phyloP scores from a whole-genome alignment of 2,113 vertebrate species.

The Pimephales promelas region DNA sequence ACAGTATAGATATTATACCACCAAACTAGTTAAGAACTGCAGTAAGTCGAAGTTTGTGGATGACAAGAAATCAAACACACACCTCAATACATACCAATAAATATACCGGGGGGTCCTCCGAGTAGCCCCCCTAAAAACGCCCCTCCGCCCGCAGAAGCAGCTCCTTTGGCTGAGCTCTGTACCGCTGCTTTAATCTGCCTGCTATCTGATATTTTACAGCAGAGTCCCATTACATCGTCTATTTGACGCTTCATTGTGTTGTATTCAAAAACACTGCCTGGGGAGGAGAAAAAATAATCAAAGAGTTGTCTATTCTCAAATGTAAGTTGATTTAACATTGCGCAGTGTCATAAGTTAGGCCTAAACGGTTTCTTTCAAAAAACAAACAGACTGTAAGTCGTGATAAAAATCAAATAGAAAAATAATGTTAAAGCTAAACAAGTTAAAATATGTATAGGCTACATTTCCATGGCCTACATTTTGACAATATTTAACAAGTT shows the following conservation, averaged over 20 bases:
- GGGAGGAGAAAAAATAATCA: neutral
- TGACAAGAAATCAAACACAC: neutral
- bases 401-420: neutral
- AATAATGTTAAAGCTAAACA: neutral
- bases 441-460: neutral
- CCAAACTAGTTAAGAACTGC: neutral
- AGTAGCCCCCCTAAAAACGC: constrained; percentile 83
- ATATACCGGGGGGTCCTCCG: constrained; percentile 81
- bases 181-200: constrained; percentile 80
- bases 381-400: neutral
- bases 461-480: neutral
- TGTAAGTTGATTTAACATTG: constrained; percentile 66
- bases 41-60: neutral
- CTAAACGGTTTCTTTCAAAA: neutral
- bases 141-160: constrained; percentile 67
- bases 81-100: constrained; percentile 78
- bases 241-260: neutral
- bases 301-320: constrained; percentile 45
- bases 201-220: constrained; percentile 69
- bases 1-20: neutral
- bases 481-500: neutral
- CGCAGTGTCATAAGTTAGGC: neutral
- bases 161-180: constrained; percentile 76
- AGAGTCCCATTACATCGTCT: constrained; percentile 19
- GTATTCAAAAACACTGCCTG: neutral